Percentiles rank a stretch among this genome's conserved stretches.
These are phyloP conservation scores for Virgularia gustaviana DNA, from an alignment of 92 coral and sea anemone genomes.

Conservation along the genomic window DNA sequence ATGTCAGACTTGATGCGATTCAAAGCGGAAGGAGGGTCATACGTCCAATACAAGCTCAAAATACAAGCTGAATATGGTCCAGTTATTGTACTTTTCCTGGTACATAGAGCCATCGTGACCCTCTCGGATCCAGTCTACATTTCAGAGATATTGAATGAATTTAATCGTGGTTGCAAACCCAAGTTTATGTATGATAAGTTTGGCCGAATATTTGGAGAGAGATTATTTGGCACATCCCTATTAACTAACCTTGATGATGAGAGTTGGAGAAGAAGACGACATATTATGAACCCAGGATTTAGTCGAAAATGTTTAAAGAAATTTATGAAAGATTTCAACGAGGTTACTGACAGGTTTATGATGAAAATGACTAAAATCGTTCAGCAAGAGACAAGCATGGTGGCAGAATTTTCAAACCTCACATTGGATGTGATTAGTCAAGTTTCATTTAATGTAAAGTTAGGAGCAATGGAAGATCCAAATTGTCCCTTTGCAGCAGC, in stretches of 20 bases:
- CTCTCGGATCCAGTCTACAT: conserved; percentile 36
- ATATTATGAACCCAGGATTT: conserved; percentile 71
- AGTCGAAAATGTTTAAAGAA: conserved; percentile 69
- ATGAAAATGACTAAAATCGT: conserved; percentile 45
- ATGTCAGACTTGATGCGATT: too few species aligned
- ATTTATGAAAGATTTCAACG: conserved; percentile 68
- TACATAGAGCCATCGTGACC: conserved; percentile 39
- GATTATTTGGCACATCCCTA: conserved; percentile 50
- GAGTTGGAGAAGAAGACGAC: conserved; percentile 65
- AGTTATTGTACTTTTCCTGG: conserved; percentile 48
- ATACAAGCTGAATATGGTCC: conserved; percentile 63
- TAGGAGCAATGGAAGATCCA: conserved; percentile 50
- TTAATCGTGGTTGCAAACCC: conserved; percentile 19
- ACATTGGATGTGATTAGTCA: conserved; percentile 76
- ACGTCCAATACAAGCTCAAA: too few species aligned
- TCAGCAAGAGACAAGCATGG: conserved; percentile 56
- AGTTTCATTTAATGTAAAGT: conserved; percentile 73
- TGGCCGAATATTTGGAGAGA: conserved; percentile 38
- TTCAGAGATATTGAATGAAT: conserved; percentile 39
- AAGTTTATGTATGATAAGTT: conserved; percentile 24
- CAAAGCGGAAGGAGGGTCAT: too few species aligned
- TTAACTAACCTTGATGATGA: conserved; percentile 54
- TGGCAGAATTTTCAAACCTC: conserved; percentile 64
- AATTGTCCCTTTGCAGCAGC: conserved; percentile 64
- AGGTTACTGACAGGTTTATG: conserved; percentile 55